Conservation (phyloP, 2,888 invertebrate genomes). For the Eupithecia insigniata region DNA sequence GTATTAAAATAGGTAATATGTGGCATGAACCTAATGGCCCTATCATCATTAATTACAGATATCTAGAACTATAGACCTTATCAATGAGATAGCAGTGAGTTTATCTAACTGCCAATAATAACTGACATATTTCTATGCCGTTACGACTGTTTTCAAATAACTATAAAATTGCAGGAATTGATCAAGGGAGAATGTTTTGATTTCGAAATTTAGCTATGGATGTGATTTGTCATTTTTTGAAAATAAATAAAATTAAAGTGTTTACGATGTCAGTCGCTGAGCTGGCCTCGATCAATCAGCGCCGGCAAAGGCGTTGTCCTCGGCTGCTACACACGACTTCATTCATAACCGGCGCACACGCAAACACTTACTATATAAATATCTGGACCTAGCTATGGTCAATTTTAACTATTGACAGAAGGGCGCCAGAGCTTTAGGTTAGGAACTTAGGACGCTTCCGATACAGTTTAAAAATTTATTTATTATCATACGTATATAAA, state of each 20-base stretch:
- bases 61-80: background rate
- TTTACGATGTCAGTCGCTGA: conserved; percentile 38
- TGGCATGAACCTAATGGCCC: conserved; percentile 13
- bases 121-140: conserved; percentile 50
- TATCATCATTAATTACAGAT: conserved; percentile 15
- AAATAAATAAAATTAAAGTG: too few relatives aligned
- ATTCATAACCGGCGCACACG: conserved; percentile 43
- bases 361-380: too few relatives aligned
- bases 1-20: too few relatives aligned
- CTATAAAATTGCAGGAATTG: conserved; percentile 51
- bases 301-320: conserved; percentile 44
- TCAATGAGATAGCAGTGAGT: conserved; percentile 28
- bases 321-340: conserved; percentile 42
- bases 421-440: too few relatives aligned
- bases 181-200: conserved; percentile 18
- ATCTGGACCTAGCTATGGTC: too few relatives aligned
- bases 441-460: too few relatives aligned
- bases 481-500: too few relatives aligned
- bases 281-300: conserved; percentile 46
- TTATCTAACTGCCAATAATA: conserved; percentile 42
- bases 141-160: conserved; percentile 60
- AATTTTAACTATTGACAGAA: too few relatives aligned
- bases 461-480: too few relatives aligned
- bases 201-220: background rate
- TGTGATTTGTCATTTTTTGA: too few relatives aligned